Evolutionary conservation across 2,113 vertebrate species (phyloP).

Genomic region (Dolichallabes microphthalmus): DNA sequence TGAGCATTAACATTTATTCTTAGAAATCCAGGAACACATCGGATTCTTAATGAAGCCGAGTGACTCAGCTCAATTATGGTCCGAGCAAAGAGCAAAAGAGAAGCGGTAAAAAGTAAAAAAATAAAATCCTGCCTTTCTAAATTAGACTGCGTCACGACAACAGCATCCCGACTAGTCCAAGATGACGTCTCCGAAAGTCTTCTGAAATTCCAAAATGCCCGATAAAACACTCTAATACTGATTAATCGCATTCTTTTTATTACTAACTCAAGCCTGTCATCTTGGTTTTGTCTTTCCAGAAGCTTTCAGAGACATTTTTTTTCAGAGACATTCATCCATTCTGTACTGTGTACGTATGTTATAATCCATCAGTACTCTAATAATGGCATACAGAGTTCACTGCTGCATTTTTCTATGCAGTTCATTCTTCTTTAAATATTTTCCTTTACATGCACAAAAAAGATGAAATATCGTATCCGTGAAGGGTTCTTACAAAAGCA

Average conservation of each 20-base stretch:
- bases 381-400: neutral
- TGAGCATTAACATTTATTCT: neutral
- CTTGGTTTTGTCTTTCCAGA: neutral
- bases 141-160: conserved; percentile 9
- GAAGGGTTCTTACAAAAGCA: neutral
- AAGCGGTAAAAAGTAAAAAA: neutral
- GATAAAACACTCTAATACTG: conserved; percentile 1
- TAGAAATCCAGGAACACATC: conserved; percentile 14
- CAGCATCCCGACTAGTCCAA: conserved; percentile 2
- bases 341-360: neutral
- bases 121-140: conserved; percentile 2
- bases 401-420: neutral
- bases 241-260: neutral
- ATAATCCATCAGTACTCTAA: neutral
- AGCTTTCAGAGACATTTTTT: neutral
- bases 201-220: no score
- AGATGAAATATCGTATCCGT: neutral
- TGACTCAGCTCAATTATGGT: neutral
- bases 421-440: conserved; percentile 14
- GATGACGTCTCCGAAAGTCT: conserved; percentile 17
- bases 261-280: conserved; percentile 7
- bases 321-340: conserved; percentile 6
- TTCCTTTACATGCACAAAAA: neutral
- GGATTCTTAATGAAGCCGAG: conserved; percentile 1
- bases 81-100: neutral